Conservation (phyloP, 2,797 vertebrate species). For the Amniataba percoides region DNA sequence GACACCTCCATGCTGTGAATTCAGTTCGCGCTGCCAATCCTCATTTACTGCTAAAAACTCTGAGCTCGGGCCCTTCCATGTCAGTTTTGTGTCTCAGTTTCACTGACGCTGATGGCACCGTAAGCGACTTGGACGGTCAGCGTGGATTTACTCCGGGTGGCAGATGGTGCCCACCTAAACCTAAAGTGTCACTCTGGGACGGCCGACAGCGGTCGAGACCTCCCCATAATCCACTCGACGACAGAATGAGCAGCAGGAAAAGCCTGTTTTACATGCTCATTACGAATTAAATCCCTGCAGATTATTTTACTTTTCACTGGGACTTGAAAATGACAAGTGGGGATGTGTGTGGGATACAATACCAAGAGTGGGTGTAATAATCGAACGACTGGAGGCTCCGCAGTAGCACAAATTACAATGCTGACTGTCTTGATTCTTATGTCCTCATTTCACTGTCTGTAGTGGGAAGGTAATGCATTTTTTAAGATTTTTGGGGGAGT, state of each 20-base stretch:
- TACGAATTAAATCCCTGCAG: slow-evolving; percentile 55
- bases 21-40: slow-evolving; percentile 44
- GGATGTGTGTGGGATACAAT: not conserved
- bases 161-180: slow-evolving; percentile 76
- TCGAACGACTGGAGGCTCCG: not conserved
- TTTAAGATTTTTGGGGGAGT: too few species aligned
- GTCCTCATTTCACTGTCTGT: not conserved
- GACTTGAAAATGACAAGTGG: slow-evolving; percentile 18
- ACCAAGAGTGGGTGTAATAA: not conserved
- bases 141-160: slow-evolving; percentile 48
- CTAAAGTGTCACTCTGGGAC: slow-evolving; percentile 35
- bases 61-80: not conserved
- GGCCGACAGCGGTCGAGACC: slow-evolving; percentile 20
- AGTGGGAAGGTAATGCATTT: not conserved
- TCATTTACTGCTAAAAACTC: slow-evolving; percentile 19
- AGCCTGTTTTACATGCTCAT: slow-evolving; percentile 49
- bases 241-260: slow-evolving; percentile 54
- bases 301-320: slow-evolving; percentile 58
- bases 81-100: slow-evolving; percentile 29
- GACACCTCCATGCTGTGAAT: slow-evolving; percentile 53
- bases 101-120: slow-evolving; percentile 29
- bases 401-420: not conserved
- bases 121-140: slow-evolving; percentile 35
- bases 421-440: not conserved
- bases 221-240: slow-evolving; percentile 57